A percentile compares a stretch with the other conserved stretches of the same genome.
phyloP scores from a whole-genome alignment of 1,140 invertebrate genomes.

The Caenorhabditis elegans region WBcel235 BX284605.5:12897001-12897500 shows the following conservation, averaged over 20 bases:
- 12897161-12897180: background rate
- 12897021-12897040: background rate
- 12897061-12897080: slow-evolving; percentile 2
- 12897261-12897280: background rate
- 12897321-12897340: slow-evolving; percentile 32
- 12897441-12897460: slow-evolving; percentile 30
- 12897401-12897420: slow-evolving; percentile 12
- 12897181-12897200: background rate
- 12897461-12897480: background rate
- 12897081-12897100: slow-evolving; percentile 4
- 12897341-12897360: slow-evolving; percentile 26
- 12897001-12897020: slow-evolving; percentile 14
- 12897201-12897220: background rate
- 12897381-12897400: background rate
- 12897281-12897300: background rate
- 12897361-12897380: slow-evolving; percentile 11
- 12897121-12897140: background rate
- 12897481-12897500: background rate
- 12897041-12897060: background rate
- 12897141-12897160: background rate
- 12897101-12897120: background rate
- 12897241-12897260: background rate
- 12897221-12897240: background rate
- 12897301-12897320: background rate
- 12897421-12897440: slow-evolving; percentile 24